Percentiles rank a stretch among this genome's conserved stretches.
Evolutionary conservation across 2,888 invertebrate species (phyloP).

Genomic region (Eristalinus aeneus): DNA sequence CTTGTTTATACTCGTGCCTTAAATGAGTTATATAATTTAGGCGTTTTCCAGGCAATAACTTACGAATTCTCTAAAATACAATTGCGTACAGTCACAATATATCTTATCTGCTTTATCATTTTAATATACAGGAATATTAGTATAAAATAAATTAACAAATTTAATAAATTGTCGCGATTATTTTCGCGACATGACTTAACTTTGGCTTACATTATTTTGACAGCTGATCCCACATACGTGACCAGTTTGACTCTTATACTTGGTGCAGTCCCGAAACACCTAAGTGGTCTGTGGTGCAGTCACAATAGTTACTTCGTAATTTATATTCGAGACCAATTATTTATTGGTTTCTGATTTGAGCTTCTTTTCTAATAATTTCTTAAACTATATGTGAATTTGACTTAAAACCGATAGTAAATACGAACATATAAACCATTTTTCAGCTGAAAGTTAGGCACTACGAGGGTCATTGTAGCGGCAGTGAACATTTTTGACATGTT

Average conservation of each 20-base stretch:
- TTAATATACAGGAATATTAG: not conserved
- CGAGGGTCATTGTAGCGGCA: too few relatives aligned
- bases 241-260: not conserved
- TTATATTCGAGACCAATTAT: not conserved
- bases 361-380: too few relatives aligned
- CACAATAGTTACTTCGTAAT: constrained; percentile 5
- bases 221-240: constrained; percentile 8
- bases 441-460: too few relatives aligned
- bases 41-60: constrained; percentile 14
- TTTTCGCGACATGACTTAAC: not conserved
- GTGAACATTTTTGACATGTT: too few relatives aligned
- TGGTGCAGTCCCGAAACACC: too few relatives aligned
- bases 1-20: constrained; percentile 25
- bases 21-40: constrained; percentile 43
- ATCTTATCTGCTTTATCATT: constrained; percentile 62
- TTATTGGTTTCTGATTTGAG: not conserved
- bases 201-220: constrained; percentile 52
- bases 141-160: not conserved
- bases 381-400: too few relatives aligned
- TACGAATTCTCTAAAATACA: constrained; percentile 56
- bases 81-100: constrained; percentile 30
- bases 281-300: too few relatives aligned
- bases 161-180: not conserved
- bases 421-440: too few relatives aligned
- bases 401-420: too few relatives aligned